These are phyloP conservation scores for Micrastur ruficollis DNA, from an alignment of 2,797 vertebrate species.

Conservation along the genomic window DNA sequence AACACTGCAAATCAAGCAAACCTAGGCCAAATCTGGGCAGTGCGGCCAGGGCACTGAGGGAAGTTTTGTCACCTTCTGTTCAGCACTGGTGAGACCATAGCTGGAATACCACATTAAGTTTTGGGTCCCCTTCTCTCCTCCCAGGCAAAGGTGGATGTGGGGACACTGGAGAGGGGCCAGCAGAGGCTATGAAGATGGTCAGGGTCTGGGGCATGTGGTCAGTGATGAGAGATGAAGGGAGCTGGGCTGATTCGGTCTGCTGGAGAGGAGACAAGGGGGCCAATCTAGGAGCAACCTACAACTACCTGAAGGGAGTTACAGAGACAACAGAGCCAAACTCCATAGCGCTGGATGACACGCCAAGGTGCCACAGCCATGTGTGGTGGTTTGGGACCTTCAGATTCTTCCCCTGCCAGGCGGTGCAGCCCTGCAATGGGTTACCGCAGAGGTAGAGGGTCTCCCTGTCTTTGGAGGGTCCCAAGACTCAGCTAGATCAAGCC, in stretches of 20 bases:
- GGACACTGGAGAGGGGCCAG: not conserved
- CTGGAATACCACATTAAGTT: not conserved
- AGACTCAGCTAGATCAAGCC: not conserved
- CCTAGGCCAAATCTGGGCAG: not conserved
- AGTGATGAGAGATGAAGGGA: not conserved
- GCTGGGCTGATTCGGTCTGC: not conserved
- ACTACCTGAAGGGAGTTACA: not conserved
- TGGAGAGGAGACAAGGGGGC: not conserved
- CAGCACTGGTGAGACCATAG: not conserved
- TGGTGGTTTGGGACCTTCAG: not conserved
- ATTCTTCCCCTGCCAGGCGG: not conserved
- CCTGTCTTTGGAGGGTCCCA: not conserved
- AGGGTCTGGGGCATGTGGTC: not conserved
- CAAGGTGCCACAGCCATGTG: not conserved
- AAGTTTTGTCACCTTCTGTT: not conserved
- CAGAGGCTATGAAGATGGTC: not conserved
- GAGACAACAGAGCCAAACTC: not conserved
- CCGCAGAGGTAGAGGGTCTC: not conserved
- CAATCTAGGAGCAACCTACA: not conserved
- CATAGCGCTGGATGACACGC: rapidly evolving
- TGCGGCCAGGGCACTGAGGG: not conserved
- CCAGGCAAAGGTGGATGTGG: not conserved
- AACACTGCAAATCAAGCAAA: not conserved
- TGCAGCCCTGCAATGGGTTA: not conserved
- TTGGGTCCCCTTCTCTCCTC: not conserved